Conservation (phyloP, 2,113 vertebrate genomes). For the Heliornis fulica region DNA sequence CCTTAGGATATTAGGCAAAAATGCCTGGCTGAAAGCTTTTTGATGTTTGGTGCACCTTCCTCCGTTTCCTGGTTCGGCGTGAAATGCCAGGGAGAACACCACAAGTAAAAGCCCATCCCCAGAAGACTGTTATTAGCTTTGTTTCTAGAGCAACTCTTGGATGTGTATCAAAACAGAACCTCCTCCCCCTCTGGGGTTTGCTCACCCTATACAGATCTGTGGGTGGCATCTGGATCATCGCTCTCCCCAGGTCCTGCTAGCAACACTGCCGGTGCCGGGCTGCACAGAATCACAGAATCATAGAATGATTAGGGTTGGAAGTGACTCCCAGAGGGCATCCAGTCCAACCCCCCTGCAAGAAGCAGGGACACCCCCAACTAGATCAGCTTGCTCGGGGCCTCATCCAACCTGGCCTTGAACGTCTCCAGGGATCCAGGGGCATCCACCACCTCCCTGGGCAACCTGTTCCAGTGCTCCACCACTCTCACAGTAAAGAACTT, state of each 20-base stretch:
- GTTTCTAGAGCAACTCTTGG: slow-evolving; percentile 47
- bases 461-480: too few species aligned
- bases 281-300: too few species aligned
- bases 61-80: slow-evolving; percentile 48
- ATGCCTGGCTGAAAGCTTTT: slow-evolving; percentile 27
- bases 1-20: slow-evolving; percentile 64
- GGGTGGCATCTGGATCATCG: slow-evolving; percentile 32
- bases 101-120: slow-evolving; percentile 56
- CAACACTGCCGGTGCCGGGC: neutral
- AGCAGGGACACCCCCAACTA: too few species aligned
- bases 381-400: too few species aligned
- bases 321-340: too few species aligned
- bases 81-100: slow-evolving; percentile 27
- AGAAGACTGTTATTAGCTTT: slow-evolving; percentile 30
- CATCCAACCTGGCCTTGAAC: too few species aligned
- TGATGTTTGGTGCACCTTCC: slow-evolving; percentile 35
- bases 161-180: slow-evolving; percentile 43
- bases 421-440: too few species aligned
- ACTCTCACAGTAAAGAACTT: too few species aligned
- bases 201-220: slow-evolving; percentile 29
- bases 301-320: too few species aligned
- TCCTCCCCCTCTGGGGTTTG: slow-evolving; percentile 49
- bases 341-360: too few species aligned
- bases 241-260: neutral
- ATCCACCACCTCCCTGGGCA: too few species aligned